These are phyloP conservation scores for Mormoops blainvillei DNA, from an alignment of 2,113 vertebrate genomes.

Conservation along the genomic window DNA sequence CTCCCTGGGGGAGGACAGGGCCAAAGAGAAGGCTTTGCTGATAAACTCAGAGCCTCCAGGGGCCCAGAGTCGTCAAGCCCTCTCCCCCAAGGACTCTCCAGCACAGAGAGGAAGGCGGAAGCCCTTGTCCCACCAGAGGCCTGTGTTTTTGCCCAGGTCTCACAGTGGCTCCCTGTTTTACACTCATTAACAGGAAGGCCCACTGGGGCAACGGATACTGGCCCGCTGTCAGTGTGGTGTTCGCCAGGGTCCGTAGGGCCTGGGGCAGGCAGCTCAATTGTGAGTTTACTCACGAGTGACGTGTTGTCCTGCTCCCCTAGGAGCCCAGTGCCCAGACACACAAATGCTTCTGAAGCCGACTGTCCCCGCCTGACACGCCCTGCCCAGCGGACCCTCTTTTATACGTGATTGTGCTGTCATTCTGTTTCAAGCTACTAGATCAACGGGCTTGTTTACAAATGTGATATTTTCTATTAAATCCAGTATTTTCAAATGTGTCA, in stretches of 20 bases:
- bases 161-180: not conserved
- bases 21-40: not conserved
- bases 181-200: not conserved
- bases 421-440: slow-evolving; percentile 44
- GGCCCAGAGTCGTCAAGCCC: not conserved
- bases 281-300: not conserved
- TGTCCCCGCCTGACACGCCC: not conserved
- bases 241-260: not conserved
- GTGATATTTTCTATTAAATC: slow-evolving; percentile 74
- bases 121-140: not conserved
- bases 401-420: not conserved
- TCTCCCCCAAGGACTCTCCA: not conserved
- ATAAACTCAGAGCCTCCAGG: not conserved
- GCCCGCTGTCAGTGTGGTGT: not conserved
- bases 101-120: not conserved
- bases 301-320: not conserved
- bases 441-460: slow-evolving; percentile 58
- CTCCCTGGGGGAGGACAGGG: not conserved
- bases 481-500: slow-evolving; percentile 58
- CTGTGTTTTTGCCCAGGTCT: not conserved
- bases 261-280: not conserved
- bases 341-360: not conserved
- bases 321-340: not conserved
- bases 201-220: not conserved
- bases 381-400: not conserved